These are phyloP conservation scores for Chaenogobius annularis DNA, from an alignment of 2,113 vertebrate species.

Conservation along the genomic window DNA sequence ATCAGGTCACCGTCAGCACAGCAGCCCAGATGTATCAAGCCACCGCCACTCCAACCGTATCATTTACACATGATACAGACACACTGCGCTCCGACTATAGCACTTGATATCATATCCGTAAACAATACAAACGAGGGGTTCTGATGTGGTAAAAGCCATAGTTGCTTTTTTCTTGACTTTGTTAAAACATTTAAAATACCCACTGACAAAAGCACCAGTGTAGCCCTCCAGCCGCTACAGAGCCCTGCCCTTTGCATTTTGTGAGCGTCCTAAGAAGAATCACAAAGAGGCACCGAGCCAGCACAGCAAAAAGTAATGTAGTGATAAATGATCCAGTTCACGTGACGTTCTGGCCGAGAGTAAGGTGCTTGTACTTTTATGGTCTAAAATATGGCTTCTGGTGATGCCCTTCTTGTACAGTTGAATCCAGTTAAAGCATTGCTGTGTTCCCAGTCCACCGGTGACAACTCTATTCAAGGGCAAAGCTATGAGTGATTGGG, in stretches of 20 bases:
- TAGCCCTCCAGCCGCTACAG: constrained; percentile 37
- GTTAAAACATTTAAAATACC: constrained; percentile 28
- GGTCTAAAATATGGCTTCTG: constrained; percentile 26
- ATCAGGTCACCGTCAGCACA: constrained; percentile 32
- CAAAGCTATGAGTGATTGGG: constrained; percentile 26
- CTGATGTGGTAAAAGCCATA: constrained; percentile 26
- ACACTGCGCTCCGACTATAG: constrained; percentile 16
- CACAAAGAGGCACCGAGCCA: constrained; percentile 34
- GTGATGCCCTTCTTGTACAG: constrained; percentile 36
- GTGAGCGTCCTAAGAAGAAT: constrained; percentile 25
- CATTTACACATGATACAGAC: constrained; percentile 36
- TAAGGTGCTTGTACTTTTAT: constrained; percentile 32
- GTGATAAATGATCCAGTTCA: constrained; percentile 54
- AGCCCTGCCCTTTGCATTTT: constrained; percentile 24
- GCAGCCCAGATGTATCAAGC: constrained; percentile 28
- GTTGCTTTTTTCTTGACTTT: constrained; percentile 36
- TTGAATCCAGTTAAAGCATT: constrained; percentile 44
- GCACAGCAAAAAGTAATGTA: constrained; percentile 43
- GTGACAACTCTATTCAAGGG: constrained; percentile 46
- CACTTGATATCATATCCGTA: constrained; percentile 17
- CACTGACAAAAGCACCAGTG: constrained; percentile 16
- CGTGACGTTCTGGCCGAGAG: constrained; percentile 11
- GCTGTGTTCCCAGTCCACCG: constrained; percentile 37
- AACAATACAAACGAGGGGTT: constrained; percentile 16
- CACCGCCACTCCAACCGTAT: constrained; percentile 32